A percentile compares a stretch with the other conserved stretches of the same genome.
Conservation (phyloP, 2,888 invertebrate species). For the Nineta flava region DNA sequence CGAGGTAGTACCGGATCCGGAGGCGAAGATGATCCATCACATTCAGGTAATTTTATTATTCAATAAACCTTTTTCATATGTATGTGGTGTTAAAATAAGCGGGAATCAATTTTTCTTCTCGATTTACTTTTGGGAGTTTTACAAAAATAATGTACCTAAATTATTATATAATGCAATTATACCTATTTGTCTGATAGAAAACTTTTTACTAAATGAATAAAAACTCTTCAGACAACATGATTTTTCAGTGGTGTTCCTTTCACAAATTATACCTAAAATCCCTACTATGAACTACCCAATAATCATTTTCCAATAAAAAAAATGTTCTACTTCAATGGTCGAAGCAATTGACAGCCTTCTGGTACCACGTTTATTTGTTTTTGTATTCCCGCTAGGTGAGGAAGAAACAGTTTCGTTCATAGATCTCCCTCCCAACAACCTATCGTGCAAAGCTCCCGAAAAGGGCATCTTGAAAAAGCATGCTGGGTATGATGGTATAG, state of each 20-base stretch:
- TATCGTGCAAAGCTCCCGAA: constrained; percentile 57
- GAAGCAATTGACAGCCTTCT: background rate
- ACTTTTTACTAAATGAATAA: background rate
- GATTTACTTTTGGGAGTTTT: background rate
- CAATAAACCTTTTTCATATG: background rate
- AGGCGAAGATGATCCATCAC: constrained; percentile 59
- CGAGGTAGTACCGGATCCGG: constrained; percentile 46
- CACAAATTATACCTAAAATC: background rate
- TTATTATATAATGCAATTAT: background rate
- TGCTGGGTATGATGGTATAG: constrained; percentile 58
- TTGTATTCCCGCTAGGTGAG: constrained; percentile 36
- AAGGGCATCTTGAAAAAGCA: constrained; percentile 87
- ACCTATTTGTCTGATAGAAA: background rate
- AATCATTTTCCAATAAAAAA: background rate
- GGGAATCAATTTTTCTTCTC: background rate
- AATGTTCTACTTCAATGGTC: background rate
- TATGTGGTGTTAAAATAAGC: background rate
- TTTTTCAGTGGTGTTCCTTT: constrained; percentile 3
- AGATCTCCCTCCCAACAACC: constrained; percentile 59
- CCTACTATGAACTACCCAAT: background rate
- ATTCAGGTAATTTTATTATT: constrained; percentile 42
- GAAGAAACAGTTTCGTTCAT: constrained; percentile 71
- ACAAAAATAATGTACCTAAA: background rate
- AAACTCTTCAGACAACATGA: background rate
- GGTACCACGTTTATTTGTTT: constrained; percentile 2